These are phyloP conservation scores for Zootoca vivipara DNA, from an alignment of 2,113 vertebrate genomes.

Conservation along the genomic window DNA sequence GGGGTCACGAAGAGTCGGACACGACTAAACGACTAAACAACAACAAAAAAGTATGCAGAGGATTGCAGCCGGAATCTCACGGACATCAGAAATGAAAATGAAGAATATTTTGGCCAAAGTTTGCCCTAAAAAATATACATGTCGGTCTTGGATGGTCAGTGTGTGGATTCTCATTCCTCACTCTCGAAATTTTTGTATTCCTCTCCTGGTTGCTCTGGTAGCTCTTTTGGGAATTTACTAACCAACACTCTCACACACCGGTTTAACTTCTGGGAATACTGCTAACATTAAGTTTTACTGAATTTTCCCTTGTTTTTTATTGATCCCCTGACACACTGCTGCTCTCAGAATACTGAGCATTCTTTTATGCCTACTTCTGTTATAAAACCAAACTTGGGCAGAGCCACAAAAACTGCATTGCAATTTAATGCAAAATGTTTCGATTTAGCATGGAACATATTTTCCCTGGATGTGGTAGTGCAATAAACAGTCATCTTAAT, in stretches of 20 bases:
- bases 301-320: neutral
- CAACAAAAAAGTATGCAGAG: neutral
- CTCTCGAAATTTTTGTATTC: neutral
- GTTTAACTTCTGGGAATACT: too few relatives aligned
- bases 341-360: accelerated
- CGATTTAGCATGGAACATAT: neutral
- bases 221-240: neutral
- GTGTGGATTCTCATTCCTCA: neutral
- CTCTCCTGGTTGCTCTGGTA: neutral
- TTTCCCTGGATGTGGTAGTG: neutral
- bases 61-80: neutral
- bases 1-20: too few relatives aligned
- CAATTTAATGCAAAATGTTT: slow-evolving; percentile 14
- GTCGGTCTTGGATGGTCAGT: neutral
- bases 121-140: neutral
- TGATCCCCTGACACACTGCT: neutral
- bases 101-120: neutral
- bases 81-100: neutral
- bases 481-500: slow-evolving; percentile 15
- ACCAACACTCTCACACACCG: too few relatives aligned
- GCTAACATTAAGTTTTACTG: neutral
- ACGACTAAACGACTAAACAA: too few relatives aligned
- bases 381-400: slow-evolving; percentile 22
- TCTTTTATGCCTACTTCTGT: neutral
- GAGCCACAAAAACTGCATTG: accelerated